Evolutionary conservation across 2,797 vertebrate genomes (phyloP), one percentile per base, ranked within the genome.

Genomic region (Glyptemys insculpta): DNA sequence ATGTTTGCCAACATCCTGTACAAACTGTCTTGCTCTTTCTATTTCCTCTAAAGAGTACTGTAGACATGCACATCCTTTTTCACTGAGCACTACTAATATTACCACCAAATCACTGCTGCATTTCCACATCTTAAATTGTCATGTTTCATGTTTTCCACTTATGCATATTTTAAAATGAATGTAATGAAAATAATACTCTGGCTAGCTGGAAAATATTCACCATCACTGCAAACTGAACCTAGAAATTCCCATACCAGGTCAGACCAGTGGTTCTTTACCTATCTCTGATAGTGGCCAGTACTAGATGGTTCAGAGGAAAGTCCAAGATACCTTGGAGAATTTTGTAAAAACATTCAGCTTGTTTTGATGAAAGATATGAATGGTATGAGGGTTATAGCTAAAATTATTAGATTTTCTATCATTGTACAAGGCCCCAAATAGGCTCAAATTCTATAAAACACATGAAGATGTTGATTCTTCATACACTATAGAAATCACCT

Each of bases 341-440:
- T 1, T 3, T 0, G 0, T 5, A 79, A 5, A 34, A 83, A 81
- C 0, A 0, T 18, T 7, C 29, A 83, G 49, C 9, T 15, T n/a
- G 6, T 47, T 53, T 15, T 54, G n/a, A 37, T 6, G 37, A 37
- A 87, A 86, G 10, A 47, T 37, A 41, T 79, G 37, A 18, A 54
- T 31, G 29, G 14, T 52, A 47, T 2, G 8, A 65, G 2, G 37
- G 47, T 21, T 8, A 25, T 34, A 79, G 6, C 49, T 37, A 31
- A 12, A 82, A 16, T 79, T 23, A 59, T 68, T 68, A 34, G 34
- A 18, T 47, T 79, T 41, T 78, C 68, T 72, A 53, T 23, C 49
- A 90, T 31, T 53, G 50, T 14, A 57, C 18, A n/a, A 52, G 19
- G 2, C 4, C 31, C 9, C 9, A 78, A 53, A 80, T 5, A 19